phyloP scores from a whole-genome alignment of 2,888 invertebrate species.

The Troilus luridus region DNA sequence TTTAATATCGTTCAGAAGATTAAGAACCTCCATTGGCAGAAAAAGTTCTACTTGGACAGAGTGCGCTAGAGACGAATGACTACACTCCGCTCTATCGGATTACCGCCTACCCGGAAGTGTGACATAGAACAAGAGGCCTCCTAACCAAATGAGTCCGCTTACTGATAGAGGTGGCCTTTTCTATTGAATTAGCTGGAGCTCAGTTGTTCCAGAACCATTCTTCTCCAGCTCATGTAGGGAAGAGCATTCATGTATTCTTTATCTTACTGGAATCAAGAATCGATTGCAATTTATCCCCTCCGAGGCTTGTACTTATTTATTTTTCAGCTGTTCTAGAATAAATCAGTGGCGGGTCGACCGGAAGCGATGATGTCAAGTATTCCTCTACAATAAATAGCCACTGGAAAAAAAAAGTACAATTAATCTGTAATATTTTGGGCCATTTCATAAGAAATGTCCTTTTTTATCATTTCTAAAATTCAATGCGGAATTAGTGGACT shows the following conservation, averaged over 20 bases:
- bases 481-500: too few species aligned
- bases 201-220: neutral
- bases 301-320: neutral
- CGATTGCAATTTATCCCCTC: neutral
- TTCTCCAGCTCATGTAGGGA: neutral
- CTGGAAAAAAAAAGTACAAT: too few species aligned
- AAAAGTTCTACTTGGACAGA: neutral
- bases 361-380: too few species aligned
- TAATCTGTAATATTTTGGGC: too few species aligned
- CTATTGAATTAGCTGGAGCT: neutral
- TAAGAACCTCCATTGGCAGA: neutral
- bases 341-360: neutral
- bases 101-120: neutral
- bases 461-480: too few species aligned
- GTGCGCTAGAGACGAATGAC: neutral
- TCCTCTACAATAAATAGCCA: too few species aligned
- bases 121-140: neutral
- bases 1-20: neutral
- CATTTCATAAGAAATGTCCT: too few species aligned
- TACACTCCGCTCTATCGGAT: neutral
- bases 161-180: neutral
- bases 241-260: neutral
- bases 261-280: neutral
- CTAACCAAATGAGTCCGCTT: conserved; percentile 20
- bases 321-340: neutral